Evolutionary conservation across 2,888 invertebrate genomes (phyloP).

Genomic region (Chymomyza amoena): DNA sequence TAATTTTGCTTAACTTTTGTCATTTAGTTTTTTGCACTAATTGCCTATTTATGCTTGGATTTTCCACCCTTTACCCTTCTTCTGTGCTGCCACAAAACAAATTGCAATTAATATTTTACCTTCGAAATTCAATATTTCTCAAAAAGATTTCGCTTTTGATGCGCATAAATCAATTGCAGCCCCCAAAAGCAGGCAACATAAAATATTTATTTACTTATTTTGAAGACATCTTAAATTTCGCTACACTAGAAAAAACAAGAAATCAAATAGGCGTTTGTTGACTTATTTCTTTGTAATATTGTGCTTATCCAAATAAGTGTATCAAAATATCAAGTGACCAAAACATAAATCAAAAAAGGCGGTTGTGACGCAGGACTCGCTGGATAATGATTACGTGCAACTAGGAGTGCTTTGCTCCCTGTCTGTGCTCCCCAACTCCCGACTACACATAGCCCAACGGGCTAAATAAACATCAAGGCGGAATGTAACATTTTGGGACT

Average conservation of each 20-base stretch:
- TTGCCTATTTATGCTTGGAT: no score
- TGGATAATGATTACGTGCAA: background rate
- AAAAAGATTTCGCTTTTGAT: background rate
- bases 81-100: background rate
- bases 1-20: background rate
- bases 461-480: constrained; percentile 14
- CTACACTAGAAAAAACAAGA: background rate
- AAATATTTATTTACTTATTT: constrained; percentile 34
- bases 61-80: background rate
- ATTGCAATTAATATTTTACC: background rate
- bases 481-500: no score
- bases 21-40: no score
- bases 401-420: background rate
- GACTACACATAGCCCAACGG: background rate
- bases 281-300: constrained; percentile 12
- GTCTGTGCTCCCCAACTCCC: no score
- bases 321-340: constrained; percentile 52
- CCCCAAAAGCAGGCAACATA: constrained; percentile 25
- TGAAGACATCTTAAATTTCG: constrained; percentile 35
- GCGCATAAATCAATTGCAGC: background rate
- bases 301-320: constrained; percentile 31
- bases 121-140: background rate
- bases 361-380: background rate
- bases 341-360: background rate
- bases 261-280: constrained; percentile 5